Evolutionary conservation across 2,797 vertebrate species (phyloP).

Genomic region (Thaleichthys pacificus): DNA sequence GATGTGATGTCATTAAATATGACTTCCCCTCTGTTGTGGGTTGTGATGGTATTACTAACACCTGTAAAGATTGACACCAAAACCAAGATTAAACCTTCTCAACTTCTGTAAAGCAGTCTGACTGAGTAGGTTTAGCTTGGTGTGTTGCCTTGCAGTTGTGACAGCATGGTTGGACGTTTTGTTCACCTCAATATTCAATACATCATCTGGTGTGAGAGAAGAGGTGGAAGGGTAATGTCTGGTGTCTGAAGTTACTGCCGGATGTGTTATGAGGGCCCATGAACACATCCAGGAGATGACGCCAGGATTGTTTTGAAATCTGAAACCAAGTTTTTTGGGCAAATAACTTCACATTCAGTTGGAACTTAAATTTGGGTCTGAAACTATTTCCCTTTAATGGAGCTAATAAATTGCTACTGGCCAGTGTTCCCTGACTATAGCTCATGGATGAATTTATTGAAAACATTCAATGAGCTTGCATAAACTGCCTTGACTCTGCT

Average conservation of each 20-base stretch:
- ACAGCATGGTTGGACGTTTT: too few relatives aligned
- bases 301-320: neutral
- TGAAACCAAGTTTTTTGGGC: neutral
- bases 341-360: neutral
- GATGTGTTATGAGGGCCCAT: neutral
- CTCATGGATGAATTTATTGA: neutral
- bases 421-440: too few relatives aligned
- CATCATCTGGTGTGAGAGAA: neutral
- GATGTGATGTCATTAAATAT: neutral
- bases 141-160: too few relatives aligned
- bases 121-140: too few relatives aligned
- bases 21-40: neutral
- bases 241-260: neutral
- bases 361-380: neutral
- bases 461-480: neutral
- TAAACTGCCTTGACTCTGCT: too few relatives aligned
- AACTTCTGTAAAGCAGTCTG: too few relatives aligned
- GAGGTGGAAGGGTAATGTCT: neutral
- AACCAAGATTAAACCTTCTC: neutral
- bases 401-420: too few relatives aligned
- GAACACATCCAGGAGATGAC: neutral
- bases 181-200: too few relatives aligned
- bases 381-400: neutral
- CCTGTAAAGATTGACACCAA: neutral
- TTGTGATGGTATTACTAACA: neutral